A percentile compares a stretch with the other conserved stretches of the same genome.
Conservation (phyloP, 2,797 vertebrate species). For the Simalia tracyae region DNA sequence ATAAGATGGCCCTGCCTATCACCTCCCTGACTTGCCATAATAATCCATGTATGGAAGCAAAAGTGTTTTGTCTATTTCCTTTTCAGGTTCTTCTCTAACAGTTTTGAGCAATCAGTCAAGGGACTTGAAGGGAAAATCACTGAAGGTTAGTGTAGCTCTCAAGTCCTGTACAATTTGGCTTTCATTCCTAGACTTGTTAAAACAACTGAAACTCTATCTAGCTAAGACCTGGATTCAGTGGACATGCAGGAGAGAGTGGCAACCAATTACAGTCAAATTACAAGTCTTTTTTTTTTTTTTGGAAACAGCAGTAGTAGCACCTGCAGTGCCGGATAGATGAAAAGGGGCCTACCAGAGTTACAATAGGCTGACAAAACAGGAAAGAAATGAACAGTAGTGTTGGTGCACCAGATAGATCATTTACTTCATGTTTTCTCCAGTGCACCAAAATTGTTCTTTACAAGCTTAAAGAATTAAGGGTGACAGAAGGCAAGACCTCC, state of each 20-base stretch:
- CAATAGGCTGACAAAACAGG: background rate
- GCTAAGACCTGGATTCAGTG: conserved; percentile 15
- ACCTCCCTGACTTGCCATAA: background rate
- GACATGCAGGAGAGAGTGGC: conserved; percentile 40
- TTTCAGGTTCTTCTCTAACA: background rate
- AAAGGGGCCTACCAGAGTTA: background rate
- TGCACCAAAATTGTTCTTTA: background rate
- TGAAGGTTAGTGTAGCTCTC: background rate
- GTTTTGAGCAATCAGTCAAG: conserved; percentile 33
- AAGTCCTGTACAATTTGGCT: conserved; percentile 36
- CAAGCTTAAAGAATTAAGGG: background rate
- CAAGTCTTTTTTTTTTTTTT: conserved; percentile 3
- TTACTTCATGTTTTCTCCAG: background rate
- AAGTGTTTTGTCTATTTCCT: background rate
- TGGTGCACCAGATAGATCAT: background rate
- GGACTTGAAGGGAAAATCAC: conserved; percentile 44
- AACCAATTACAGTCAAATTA: conserved; percentile 10
- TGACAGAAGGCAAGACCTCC: background rate
- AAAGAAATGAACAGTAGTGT: background rate
- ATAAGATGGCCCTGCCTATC: background rate
- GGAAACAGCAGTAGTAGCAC: background rate
- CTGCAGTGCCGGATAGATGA: background rate
- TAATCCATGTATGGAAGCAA: background rate
- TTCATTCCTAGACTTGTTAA: conserved; percentile 38
- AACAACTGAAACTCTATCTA: conserved; percentile 36